Percentiles rank a stretch among this genome's conserved stretches.
phyloP scores from a whole-genome alignment of 2,888 invertebrate species.

The Eledona agricola region DNA sequence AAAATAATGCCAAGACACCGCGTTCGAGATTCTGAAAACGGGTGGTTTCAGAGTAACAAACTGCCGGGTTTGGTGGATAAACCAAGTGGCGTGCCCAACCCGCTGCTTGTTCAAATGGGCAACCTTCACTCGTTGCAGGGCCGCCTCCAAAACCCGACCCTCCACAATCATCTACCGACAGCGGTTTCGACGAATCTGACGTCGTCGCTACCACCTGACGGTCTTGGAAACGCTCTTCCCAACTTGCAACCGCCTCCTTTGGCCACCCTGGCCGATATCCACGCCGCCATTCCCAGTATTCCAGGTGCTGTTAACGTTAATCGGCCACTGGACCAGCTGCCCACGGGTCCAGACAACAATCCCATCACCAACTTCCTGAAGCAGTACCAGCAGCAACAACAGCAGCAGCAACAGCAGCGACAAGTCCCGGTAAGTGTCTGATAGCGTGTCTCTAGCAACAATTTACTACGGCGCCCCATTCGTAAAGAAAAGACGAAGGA shows the following conservation, averaged over 20 bases:
- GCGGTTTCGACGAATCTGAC: constrained; percentile 42
- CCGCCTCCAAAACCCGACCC: constrained; percentile 49
- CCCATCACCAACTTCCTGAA: constrained; percentile 65
- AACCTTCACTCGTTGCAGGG: constrained; percentile 61
- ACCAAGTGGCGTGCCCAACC: constrained; percentile 50
- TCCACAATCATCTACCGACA: constrained; percentile 45
- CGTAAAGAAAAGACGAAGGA: too few relatives aligned
- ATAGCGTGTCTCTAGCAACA: too few relatives aligned
- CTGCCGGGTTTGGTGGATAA: constrained; percentile 56
- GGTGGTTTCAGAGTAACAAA: constrained; percentile 57
- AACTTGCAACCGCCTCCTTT: constrained; percentile 38
- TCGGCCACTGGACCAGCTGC: constrained; percentile 48
- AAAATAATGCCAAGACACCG: constrained; percentile 24
- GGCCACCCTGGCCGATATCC: constrained; percentile 21
- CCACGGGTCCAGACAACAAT: constrained; percentile 58
- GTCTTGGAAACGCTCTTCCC: constrained; percentile 45
- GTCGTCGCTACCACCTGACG: constrained; percentile 43
- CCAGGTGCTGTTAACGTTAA: constrained; percentile 38
- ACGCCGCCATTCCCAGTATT: constrained; percentile 31
- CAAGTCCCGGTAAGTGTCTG: constrained; percentile 44
- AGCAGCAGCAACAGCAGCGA: constrained; percentile 62
- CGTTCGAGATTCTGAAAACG: too few relatives aligned
- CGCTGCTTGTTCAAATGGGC: constrained; percentile 66
- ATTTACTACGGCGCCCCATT: too few relatives aligned
- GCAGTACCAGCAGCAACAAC: constrained; percentile 63